Conservation (phyloP, 2,113 vertebrate genomes). For the Zonotrichia leucophrys region DNA sequence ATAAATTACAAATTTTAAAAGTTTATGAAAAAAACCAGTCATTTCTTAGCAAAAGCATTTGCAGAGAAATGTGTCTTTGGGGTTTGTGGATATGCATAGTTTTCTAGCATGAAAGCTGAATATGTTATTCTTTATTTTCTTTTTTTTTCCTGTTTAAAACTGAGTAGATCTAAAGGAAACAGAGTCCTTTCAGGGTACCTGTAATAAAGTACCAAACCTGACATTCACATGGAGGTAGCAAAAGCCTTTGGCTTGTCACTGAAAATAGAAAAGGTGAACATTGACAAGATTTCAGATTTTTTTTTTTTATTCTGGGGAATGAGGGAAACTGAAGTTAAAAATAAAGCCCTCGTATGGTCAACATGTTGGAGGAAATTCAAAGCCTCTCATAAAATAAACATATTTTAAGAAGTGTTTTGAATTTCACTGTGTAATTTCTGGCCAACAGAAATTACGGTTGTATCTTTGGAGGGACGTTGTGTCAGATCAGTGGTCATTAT, state of each 20-base stretch:
- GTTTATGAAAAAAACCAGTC: slow-evolving; percentile 28
- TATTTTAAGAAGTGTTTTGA: slow-evolving; percentile 80
- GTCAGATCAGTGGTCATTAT: slow-evolving; percentile 70
- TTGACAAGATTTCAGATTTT: slow-evolving; percentile 61
- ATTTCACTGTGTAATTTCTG: slow-evolving; percentile 73
- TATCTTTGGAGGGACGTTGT: slow-evolving; percentile 71
- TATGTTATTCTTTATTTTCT: not conserved
- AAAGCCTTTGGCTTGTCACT: slow-evolving; percentile 60
- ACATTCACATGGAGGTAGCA: not conserved
- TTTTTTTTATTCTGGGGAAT: slow-evolving; percentile 27
- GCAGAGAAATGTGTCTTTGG: slow-evolving; percentile 22
- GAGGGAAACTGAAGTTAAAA: slow-evolving; percentile 70
- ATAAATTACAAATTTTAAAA: slow-evolving; percentile 62
- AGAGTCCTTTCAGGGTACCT: slow-evolving; percentile 34
- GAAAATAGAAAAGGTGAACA: slow-evolving; percentile 74
- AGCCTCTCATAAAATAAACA: slow-evolving; percentile 79
- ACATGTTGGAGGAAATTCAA: slow-evolving; percentile 79
- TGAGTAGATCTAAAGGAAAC: slow-evolving; percentile 45
- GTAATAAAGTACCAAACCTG: slow-evolving; percentile 36
- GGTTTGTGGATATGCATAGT: not conserved
- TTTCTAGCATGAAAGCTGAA: slow-evolving; percentile 16
- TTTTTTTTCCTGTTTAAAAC: slow-evolving; percentile 17
- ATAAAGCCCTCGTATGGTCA: slow-evolving; percentile 76
- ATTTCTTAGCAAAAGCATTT: slow-evolving; percentile 28
- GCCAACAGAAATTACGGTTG: slow-evolving; percentile 76